These are phyloP conservation scores for Sinodicranocentrus sp. DNA, from an alignment of 2,888 invertebrate species.

Conservation along the genomic window DNA sequence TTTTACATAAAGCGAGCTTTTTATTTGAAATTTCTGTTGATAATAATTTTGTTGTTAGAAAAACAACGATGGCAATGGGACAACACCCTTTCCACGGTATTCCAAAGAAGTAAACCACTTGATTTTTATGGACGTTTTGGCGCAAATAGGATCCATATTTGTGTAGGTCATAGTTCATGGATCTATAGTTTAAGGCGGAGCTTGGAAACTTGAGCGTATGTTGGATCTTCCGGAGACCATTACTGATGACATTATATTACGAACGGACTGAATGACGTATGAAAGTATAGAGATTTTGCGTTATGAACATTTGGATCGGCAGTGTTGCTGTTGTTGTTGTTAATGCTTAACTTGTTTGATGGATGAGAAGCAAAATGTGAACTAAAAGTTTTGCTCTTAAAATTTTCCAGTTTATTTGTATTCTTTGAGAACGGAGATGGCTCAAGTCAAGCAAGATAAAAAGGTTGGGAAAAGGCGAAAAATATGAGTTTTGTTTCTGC, in stretches of 20 bases:
- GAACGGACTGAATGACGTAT: not conserved
- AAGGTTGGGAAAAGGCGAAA: slow-evolving; percentile 1
- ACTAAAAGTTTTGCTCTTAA: not conserved
- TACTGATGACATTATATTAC: not conserved
- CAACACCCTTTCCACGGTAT: no score
- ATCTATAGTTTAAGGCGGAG: slow-evolving; percentile 4
- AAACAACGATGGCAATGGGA: not conserved
- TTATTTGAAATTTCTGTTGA: not conserved
- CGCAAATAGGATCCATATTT: not conserved
- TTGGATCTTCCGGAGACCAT: slow-evolving; percentile 7
- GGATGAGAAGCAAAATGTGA: not conserved
- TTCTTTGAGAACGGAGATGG: not conserved
- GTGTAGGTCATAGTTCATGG: not conserved
- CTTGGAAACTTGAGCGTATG: not conserved
- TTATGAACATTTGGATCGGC: not conserved
- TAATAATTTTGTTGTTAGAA: not conserved
- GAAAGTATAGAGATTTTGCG: not conserved
- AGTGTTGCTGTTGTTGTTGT: not conserved
- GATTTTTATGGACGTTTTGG: not conserved
- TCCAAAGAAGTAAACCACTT: not conserved
- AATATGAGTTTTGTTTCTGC: not conserved
- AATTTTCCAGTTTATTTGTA: not conserved
- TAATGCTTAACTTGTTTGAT: not conserved
- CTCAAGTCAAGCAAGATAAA: not conserved
- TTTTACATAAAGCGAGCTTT: not conserved